Conservation (phyloP, 2,888 invertebrate species). For the Drosophila mimetica region DNA sequence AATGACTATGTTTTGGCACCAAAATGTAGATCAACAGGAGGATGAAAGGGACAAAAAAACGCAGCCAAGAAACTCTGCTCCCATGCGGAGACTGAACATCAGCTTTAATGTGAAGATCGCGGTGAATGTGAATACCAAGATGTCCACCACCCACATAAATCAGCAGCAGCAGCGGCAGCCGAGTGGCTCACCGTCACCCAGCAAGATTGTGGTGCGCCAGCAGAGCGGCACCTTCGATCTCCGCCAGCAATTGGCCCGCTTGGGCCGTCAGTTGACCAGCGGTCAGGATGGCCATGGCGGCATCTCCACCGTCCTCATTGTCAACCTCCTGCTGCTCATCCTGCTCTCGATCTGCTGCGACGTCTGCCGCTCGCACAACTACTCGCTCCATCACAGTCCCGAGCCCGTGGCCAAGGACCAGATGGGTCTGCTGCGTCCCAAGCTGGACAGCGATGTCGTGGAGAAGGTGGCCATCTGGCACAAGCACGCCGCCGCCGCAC, state of each 20-base stretch:
- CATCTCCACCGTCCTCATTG: constrained; percentile 65
- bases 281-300: constrained; percentile 41
- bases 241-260: constrained; percentile 48
- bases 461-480: constrained; percentile 71
- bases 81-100: constrained; percentile 57
- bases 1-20: constrained; percentile 70
- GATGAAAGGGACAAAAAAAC: constrained; percentile 1
- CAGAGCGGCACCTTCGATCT: constrained; percentile 20
- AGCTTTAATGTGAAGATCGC: constrained; percentile 73
- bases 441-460: constrained; percentile 64
- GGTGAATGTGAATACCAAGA: constrained; percentile 73
- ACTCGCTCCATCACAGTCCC: constrained; percentile 8
- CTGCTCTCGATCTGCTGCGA: constrained; percentile 70
- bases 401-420: constrained; percentile 21
- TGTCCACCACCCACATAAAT: constrained; percentile 50
- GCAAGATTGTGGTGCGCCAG: constrained; percentile 13
- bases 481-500: constrained; percentile 64
- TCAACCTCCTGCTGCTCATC: constrained; percentile 63
- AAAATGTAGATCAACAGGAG: constrained; percentile 48
- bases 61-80: not conserved
- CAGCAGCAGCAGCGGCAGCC: no score
- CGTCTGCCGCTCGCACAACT: constrained; percentile 65
- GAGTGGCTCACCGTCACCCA: not conserved
- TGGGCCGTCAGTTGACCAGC: constrained; percentile 45
- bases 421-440: constrained; percentile 51